Conservation (phyloP, 2,888 invertebrate genomes). For the Homarus gammarus region DNA sequence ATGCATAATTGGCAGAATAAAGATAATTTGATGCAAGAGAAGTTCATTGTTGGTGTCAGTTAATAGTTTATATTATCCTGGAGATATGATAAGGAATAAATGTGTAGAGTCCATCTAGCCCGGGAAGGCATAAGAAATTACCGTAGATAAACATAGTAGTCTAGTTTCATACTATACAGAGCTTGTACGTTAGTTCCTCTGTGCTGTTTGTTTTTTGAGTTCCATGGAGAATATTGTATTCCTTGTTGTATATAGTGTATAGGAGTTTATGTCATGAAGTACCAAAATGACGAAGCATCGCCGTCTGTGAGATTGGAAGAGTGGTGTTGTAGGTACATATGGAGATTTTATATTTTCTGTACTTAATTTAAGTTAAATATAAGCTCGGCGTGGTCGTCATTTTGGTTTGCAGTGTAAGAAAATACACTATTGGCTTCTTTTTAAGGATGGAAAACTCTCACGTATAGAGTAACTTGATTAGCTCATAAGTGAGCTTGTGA, state of each 20-base stretch:
- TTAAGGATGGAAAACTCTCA: neutral
- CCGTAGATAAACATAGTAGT: constrained; percentile 64
- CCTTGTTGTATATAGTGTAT: constrained; percentile 72
- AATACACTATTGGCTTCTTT: constrained; percentile 52
- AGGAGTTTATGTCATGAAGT: constrained; percentile 60
- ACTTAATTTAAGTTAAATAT: constrained; percentile 72
- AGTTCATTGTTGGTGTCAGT: constrained; percentile 16
- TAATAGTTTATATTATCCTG: constrained; percentile 25
- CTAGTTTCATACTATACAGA: constrained; percentile 70
- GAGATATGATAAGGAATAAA: constrained; percentile 24
- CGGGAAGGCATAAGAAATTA: constrained; percentile 53
- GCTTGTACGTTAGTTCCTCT: constrained; percentile 71
- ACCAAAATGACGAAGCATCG: constrained; percentile 52
- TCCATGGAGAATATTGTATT: constrained; percentile 70
- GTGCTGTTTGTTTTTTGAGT: constrained; percentile 66
- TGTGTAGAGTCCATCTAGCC: constrained; percentile 54
- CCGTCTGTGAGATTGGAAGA: constrained; percentile 47
- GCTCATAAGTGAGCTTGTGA: constrained; percentile 23
- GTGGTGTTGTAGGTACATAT: constrained; percentile 57
- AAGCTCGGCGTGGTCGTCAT: constrained; percentile 60
- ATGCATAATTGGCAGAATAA: neutral
- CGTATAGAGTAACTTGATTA: neutral
- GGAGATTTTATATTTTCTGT: constrained; percentile 73
- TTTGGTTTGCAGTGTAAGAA: constrained; percentile 62
- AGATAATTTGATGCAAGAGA: neutral